phyloP scores from a whole-genome alignment of 2,888 invertebrate species.

The Rhogogaster chlorosoma region DNA sequence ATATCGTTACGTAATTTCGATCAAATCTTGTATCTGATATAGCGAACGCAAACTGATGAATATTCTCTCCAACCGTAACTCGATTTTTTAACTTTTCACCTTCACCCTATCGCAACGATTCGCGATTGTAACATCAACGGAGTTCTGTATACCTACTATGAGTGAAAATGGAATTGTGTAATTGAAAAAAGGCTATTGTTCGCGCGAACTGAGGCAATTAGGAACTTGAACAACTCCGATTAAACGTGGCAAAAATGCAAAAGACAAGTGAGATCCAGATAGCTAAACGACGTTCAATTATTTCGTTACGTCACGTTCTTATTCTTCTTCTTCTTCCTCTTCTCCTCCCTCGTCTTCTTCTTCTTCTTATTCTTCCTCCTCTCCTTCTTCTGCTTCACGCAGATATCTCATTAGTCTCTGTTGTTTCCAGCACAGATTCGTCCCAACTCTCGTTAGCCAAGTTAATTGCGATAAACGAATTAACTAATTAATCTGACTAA shows the following conservation, averaged over 20 bases:
- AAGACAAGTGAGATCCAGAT: slow-evolving; percentile 45
- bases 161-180: slow-evolving; percentile 32
- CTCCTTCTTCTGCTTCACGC: slow-evolving; percentile 51
- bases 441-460: slow-evolving; percentile 18
- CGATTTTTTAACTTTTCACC: slow-evolving; percentile 22
- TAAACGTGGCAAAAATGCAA: slow-evolving; percentile 15
- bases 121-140: not conserved
- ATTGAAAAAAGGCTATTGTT: slow-evolving; percentile 31
- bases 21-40: not conserved
- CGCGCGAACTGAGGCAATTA: slow-evolving; percentile 41
- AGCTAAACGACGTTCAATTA: slow-evolving; percentile 50
- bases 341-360: not conserved
- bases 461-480: slow-evolving; percentile 46
- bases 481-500: slow-evolving; percentile 25
- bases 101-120: not conserved
- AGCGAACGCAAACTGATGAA: not conserved
- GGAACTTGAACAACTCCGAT: slow-evolving; percentile 32
- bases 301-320: slow-evolving; percentile 49
- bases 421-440: slow-evolving; percentile 28
- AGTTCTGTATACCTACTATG: not conserved
- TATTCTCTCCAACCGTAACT: not conserved
- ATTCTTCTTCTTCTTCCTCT: not conserved
- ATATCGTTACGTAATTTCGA: not conserved
- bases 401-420: slow-evolving; percentile 42
- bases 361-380: slow-evolving; percentile 25